phyloP scores from a whole-genome alignment of 2,797 vertebrate species.

The Enteromius unitaeniatus region DNA sequence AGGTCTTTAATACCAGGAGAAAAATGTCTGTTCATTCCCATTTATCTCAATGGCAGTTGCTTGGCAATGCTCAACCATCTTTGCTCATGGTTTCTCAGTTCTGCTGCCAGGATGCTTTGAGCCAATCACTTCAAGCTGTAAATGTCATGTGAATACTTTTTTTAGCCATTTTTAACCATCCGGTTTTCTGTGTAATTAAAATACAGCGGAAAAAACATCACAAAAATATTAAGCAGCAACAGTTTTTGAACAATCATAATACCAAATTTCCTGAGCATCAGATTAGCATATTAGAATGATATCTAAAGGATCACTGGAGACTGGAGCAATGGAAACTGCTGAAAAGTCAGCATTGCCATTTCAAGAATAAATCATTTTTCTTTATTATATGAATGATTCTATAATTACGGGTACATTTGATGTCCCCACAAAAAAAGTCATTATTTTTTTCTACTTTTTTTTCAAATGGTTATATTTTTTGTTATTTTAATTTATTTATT shows the following conservation, averaged over 20 bases:
- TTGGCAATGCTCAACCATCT: not conserved
- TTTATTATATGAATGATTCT: no score
- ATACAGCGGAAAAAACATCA: not conserved
- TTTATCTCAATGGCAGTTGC: not conserved
- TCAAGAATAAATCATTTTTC: not conserved
- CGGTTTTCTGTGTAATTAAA: not conserved
- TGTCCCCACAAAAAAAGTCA: no score
- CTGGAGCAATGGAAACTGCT: not conserved
- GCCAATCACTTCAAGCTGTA: not conserved
- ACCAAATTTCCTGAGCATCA: not conserved
- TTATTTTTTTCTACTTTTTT: no score
- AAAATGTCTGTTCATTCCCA: not conserved
- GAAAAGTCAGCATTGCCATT: not conserved
- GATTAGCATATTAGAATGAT: not conserved
- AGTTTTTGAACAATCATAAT: not conserved
- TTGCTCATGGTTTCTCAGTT: constrained; percentile 11
- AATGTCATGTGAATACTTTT: not conserved
- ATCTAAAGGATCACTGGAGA: not conserved
- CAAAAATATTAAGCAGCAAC: not conserved
- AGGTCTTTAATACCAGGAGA: constrained; percentile 4
- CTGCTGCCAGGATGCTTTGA: not conserved
- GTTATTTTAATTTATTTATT: no score
- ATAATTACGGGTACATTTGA: no score
- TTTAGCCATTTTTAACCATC: not conserved
- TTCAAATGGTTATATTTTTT: no score